Conservation (phyloP, 2,888 invertebrate species). For the Apocheima hispidaria region DNA sequence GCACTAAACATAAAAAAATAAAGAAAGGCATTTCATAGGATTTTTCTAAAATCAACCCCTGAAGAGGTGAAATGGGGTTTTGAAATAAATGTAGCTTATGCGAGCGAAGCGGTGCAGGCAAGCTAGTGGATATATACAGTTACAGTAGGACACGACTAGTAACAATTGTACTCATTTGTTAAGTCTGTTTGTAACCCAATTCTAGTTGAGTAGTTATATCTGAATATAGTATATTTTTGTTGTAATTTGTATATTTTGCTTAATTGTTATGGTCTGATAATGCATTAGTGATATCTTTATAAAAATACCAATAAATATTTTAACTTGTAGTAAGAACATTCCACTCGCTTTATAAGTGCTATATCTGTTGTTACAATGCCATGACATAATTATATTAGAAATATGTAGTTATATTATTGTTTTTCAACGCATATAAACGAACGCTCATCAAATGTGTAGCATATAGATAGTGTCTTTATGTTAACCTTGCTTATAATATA, state of each 20-base stretch:
- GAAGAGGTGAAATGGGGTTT: too few relatives aligned
- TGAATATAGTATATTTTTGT: slow-evolving; percentile 30
- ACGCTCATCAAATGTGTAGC: neutral
- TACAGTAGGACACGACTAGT: too few relatives aligned
- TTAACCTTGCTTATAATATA: slow-evolving; percentile 3
- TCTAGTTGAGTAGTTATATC: neutral
- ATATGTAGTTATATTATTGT: neutral
- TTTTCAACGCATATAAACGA: neutral
- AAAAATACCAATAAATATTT: slow-evolving; percentile 49
- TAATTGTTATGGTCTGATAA: slow-evolving; percentile 30
- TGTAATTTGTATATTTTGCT: slow-evolving; percentile 53
- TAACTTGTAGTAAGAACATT: slow-evolving; percentile 66
- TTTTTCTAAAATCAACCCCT: too few relatives aligned
- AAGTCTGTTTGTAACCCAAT: neutral
- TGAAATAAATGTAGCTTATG: too few relatives aligned
- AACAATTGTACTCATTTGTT: too few relatives aligned
- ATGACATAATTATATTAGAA: slow-evolving; percentile 37
- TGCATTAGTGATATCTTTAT: slow-evolving; percentile 48
- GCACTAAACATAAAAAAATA: too few relatives aligned
- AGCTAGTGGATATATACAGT: too few relatives aligned
- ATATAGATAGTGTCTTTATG: neutral
- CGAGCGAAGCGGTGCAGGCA: too few relatives aligned
- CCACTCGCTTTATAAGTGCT: slow-evolving; percentile 69
- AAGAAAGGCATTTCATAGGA: too few relatives aligned
- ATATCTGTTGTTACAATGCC: slow-evolving; percentile 60